A percentile compares a stretch with the other conserved stretches of the same genome.
Evolutionary conservation across 2,113 vertebrate species (phyloP).

Genomic region (Gnathochromis pfefferi): DNA sequence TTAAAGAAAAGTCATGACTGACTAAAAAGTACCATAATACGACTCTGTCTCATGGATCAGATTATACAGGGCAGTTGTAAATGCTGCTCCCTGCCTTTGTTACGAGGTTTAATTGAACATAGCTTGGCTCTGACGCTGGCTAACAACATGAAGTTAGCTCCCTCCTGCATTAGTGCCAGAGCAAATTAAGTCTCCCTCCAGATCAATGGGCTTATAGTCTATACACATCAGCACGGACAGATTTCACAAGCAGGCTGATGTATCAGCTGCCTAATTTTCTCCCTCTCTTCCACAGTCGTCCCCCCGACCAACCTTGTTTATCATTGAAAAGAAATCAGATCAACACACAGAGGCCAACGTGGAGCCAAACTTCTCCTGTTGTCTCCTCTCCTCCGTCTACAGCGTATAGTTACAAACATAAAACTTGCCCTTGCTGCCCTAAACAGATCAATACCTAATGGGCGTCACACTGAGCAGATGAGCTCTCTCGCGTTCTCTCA

Average conservation of each 20-base stretch:
- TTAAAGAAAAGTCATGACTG: background rate
- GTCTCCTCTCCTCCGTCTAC: background rate
- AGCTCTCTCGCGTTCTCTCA: background rate
- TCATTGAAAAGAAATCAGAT: conserved; percentile 14
- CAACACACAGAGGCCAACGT: background rate
- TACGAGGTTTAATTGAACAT: conserved; percentile 45
- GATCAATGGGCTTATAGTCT: conserved; percentile 53
- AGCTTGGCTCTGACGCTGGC: conserved; percentile 35
- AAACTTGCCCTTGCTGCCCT: conserved; percentile 4
- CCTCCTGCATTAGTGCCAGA: conserved; percentile 48
- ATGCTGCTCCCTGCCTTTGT: conserved; percentile 20
- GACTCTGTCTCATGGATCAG: background rate
- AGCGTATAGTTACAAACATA: conserved; percentile 18
- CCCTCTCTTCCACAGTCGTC: background rate
- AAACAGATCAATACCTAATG: conserved; percentile 53
- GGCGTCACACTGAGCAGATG: conserved; percentile 29
- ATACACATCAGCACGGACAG: conserved; percentile 24
- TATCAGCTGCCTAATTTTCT: conserved; percentile 17
- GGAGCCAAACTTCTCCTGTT: background rate
- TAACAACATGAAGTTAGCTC: conserved; percentile 41
- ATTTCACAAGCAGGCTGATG: conserved; percentile 22
- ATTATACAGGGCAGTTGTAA: background rate
- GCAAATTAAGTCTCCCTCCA: conserved; percentile 53
- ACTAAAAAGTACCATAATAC: background rate
- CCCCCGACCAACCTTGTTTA: conserved; percentile 6